phyloP scores from a whole-genome alignment of 2,797 vertebrate genomes.

The Pseudotriccus pelzelni region DNA sequence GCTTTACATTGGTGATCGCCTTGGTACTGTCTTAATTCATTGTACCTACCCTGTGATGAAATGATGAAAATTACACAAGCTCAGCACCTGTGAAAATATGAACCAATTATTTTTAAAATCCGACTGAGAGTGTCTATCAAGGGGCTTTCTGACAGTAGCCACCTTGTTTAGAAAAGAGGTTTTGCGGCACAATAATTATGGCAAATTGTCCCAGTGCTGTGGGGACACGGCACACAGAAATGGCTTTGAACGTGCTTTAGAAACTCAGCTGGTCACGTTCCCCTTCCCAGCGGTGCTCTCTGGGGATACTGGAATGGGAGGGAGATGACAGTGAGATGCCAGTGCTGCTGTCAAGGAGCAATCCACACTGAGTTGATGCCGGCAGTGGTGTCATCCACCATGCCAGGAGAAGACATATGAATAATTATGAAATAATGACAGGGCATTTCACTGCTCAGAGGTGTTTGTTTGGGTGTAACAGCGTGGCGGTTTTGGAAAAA shows the following conservation, averaged over 20 bases:
- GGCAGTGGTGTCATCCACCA: neutral
- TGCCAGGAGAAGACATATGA: neutral
- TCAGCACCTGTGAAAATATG: neutral
- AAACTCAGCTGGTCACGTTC: neutral
- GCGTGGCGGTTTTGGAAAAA: fast-evolving
- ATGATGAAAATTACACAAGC: neutral
- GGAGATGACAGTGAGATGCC: neutral
- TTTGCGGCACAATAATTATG: neutral
- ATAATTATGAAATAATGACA: neutral
- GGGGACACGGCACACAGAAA: neutral
- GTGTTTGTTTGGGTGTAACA: neutral
- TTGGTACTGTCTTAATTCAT: neutral
- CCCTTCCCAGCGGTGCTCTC: neutral
- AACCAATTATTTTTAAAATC: neutral
- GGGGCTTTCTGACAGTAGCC: neutral
- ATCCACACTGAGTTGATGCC: neutral
- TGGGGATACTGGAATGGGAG: neutral
- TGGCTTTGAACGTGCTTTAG: neutral
- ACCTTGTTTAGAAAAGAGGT: neutral
- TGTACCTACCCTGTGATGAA: neutral
- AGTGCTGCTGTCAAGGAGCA: neutral
- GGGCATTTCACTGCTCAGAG: neutral
- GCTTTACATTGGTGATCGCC: neutral
- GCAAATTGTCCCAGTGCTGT: neutral
- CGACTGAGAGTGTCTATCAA: neutral